A percentile compares a stretch with the other conserved stretches of the same genome.
These are phyloP conservation scores for Chlorodrepanis virens DNA, from an alignment of 2,113 vertebrate species.

Conservation along the genomic window DNA sequence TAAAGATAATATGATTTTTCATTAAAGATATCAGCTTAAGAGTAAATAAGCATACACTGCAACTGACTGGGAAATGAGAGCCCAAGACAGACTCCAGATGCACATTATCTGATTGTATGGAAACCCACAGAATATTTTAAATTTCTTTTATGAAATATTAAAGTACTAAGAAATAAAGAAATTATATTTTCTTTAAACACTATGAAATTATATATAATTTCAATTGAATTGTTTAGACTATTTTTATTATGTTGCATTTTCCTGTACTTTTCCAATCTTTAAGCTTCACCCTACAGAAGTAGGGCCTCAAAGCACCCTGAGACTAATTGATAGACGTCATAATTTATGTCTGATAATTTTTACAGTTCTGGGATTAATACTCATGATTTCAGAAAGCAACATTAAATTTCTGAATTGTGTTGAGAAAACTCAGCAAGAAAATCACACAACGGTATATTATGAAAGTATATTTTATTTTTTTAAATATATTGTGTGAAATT, in stretches of 20 bases:
- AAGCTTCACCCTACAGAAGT: background rate
- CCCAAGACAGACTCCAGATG: background rate
- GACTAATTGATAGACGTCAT: background rate
- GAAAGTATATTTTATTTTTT: background rate
- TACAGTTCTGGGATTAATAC: background rate
- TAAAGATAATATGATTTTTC: background rate
- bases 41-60: background rate
- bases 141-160: background rate
- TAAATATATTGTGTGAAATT: background rate
- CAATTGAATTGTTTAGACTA: background rate
- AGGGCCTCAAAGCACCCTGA: background rate
- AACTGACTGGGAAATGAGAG: background rate
- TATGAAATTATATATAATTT: background rate
- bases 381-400: background rate
- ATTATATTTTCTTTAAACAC: background rate
- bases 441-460: rapidly evolving
- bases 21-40: background rate
- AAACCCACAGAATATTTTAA: background rate
- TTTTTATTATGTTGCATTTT: background rate
- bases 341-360: background rate
- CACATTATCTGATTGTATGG: background rate
- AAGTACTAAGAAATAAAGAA: background rate
- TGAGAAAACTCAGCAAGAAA: background rate
- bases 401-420: background rate
- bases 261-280: background rate